Percentiles rank a stretch among this genome's conserved stretches.
These are phyloP conservation scores for Actinopyga echinites DNA, from an alignment of 53 echinoderm and acorn worm species.

Conservation along the genomic window DNA sequence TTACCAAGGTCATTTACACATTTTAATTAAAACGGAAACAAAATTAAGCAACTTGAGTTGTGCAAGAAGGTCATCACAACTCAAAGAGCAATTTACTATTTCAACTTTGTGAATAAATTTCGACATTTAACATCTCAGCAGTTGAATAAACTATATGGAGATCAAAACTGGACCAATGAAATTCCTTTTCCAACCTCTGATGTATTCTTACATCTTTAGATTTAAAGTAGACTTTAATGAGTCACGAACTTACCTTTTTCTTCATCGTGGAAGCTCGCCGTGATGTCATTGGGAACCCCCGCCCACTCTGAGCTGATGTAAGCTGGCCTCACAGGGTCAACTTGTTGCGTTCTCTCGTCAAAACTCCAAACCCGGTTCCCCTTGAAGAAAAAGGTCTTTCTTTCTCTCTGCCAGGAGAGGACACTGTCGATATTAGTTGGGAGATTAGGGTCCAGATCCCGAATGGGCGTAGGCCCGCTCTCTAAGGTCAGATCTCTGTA, in stretches of 20 bases:
- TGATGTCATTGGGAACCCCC: not conserved
- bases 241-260: not conserved
- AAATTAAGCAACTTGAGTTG: too few relatives aligned
- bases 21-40: too few relatives aligned
- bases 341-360: not conserved
- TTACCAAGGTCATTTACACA: too few relatives aligned
- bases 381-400: not conserved
- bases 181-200: too few relatives aligned
- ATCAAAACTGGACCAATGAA: too few relatives aligned
- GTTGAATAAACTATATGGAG: too few relatives aligned
- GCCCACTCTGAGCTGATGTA: not conserved
- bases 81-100: too few relatives aligned
- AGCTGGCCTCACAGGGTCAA: not conserved
- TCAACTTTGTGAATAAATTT: too few relatives aligned
- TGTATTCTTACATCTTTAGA: too few relatives aligned
- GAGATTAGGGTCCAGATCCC: not conserved
- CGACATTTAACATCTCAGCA: too few relatives aligned
- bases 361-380: not conserved
- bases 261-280: not conserved
- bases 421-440: not conserved
- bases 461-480: not conserved
- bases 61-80: too few relatives aligned
- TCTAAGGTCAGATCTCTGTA: not conserved
- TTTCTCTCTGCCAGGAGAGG: not conserved
- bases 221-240: too few relatives aligned